Conservation (phyloP, 1,140 invertebrate genomes). For the Bactericera cockerelli region DNA sequence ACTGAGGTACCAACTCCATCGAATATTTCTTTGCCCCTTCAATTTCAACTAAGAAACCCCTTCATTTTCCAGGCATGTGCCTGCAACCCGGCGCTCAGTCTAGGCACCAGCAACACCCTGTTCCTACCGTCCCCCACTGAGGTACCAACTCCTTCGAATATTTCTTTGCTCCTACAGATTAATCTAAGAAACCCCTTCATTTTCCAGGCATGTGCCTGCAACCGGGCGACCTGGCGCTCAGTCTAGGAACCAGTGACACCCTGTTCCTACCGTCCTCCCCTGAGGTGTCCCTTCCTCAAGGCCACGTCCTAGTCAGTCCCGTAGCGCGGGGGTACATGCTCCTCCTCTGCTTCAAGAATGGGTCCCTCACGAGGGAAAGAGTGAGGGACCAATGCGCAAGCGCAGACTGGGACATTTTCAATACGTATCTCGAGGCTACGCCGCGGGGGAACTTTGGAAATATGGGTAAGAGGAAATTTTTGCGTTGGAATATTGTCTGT, state of each 20-base stretch:
- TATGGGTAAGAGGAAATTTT: constrained; percentile 59
- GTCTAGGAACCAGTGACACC: constrained; percentile 86
- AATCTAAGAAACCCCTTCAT: no score
- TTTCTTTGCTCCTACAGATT: no score
- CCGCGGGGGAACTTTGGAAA: constrained; percentile 86
- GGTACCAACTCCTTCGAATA: constrained; percentile 38
- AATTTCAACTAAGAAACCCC: no score
- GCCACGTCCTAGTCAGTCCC: constrained; percentile 78
- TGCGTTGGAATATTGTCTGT: no score
- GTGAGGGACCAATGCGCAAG: constrained; percentile 59
- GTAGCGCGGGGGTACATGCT: constrained; percentile 65
- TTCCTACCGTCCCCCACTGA: constrained; percentile 62
- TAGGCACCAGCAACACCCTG: constrained; percentile 86
- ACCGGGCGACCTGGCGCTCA: constrained; percentile 69
- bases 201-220: constrained; percentile 57
- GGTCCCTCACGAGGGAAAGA: constrained; percentile 72
- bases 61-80: no score
- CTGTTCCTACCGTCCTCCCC: constrained; percentile 62
- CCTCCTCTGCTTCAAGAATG: constrained; percentile 88
- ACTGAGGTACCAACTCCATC: no score
- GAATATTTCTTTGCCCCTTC: no score
- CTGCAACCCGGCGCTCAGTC: constrained; percentile 74
- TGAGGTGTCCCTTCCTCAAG: constrained; percentile 48
- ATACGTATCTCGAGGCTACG: constrained; percentile 61
- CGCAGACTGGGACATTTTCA: constrained; percentile 71